Evolutionary conservation across 2,113 vertebrate genomes (phyloP).

Genomic region (Catharus bicknelli): DNA sequence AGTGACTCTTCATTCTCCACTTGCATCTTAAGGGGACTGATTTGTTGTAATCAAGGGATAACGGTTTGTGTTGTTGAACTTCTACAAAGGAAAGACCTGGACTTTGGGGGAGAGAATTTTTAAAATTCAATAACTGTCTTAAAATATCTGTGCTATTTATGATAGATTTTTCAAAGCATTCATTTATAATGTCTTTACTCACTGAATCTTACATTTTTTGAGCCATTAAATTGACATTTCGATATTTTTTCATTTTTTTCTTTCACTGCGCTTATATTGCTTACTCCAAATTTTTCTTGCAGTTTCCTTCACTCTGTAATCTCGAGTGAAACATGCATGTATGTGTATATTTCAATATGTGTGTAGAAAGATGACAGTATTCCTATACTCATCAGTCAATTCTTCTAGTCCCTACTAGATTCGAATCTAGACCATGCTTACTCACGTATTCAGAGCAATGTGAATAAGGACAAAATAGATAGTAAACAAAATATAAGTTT

Average conservation of each 20-base stretch:
- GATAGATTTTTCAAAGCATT: neutral
- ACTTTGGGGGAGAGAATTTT: neutral
- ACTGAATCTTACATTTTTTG: neutral
- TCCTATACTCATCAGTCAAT: neutral
- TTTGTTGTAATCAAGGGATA: neutral
- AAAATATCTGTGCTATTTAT: neutral
- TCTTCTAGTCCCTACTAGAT: neutral
- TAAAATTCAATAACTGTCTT: neutral
- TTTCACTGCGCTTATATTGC: neutral
- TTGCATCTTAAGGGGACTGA: neutral
- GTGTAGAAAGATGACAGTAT: neutral
- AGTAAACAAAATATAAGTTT: fast-evolving
- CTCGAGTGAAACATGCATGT: neutral
- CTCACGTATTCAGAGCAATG: neutral
- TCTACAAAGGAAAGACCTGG: neutral
- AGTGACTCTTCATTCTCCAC: neutral
- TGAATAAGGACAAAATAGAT: neutral
- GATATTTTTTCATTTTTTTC: neutral
- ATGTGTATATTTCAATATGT: neutral
- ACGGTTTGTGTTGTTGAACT: neutral
- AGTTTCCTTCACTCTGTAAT: neutral
- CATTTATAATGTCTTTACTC: neutral
- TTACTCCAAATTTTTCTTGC: neutral
- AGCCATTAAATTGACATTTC: neutral
- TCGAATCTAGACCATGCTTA: neutral